These are phyloP conservation scores for Argyresthia albistria DNA, from an alignment of 2,888 invertebrate species.

Conservation along the genomic window DNA sequence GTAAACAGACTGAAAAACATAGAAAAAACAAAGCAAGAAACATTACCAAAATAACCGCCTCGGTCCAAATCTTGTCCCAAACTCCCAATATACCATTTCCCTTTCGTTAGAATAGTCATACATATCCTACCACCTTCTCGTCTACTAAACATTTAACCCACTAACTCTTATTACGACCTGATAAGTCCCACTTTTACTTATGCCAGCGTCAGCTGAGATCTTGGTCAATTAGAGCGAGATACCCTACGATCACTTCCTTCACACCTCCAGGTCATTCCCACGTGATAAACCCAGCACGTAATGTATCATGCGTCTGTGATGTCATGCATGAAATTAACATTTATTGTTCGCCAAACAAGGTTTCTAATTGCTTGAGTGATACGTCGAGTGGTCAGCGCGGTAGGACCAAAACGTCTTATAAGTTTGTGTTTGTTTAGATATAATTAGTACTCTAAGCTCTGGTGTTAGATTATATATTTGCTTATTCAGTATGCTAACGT, in stretches of 20 bases:
- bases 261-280: constrained; percentile 24
- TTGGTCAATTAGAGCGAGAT: constrained; percentile 36
- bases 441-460: not conserved
- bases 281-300: constrained; percentile 42
- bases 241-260: constrained; percentile 31
- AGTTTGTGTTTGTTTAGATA: not conserved
- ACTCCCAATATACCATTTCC: constrained; percentile 30
- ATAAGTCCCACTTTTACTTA: not conserved
- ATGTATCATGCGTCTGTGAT: constrained; percentile 40
- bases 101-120: constrained; percentile 38
- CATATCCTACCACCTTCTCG: constrained; percentile 32
- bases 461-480: not conserved
- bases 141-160: not conserved
- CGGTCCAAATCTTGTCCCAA: constrained; percentile 10
- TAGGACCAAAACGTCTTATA: not conserved
- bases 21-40: not conserved
- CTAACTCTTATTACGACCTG: constrained; percentile 1
- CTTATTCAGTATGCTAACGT: too few relatives aligned
- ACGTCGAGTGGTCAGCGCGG: constrained; percentile 12
- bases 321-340: constrained; percentile 41
- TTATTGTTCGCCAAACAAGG: constrained; percentile 38
- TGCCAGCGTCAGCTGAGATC: not conserved
- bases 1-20: not conserved
- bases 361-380: constrained; percentile 34
- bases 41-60: constrained; percentile 19